Evolutionary conservation across 2,113 vertebrate genomes (phyloP), one percentile per base, ranked within the genome.

Genomic region (Plestiodon gilberti): DNA sequence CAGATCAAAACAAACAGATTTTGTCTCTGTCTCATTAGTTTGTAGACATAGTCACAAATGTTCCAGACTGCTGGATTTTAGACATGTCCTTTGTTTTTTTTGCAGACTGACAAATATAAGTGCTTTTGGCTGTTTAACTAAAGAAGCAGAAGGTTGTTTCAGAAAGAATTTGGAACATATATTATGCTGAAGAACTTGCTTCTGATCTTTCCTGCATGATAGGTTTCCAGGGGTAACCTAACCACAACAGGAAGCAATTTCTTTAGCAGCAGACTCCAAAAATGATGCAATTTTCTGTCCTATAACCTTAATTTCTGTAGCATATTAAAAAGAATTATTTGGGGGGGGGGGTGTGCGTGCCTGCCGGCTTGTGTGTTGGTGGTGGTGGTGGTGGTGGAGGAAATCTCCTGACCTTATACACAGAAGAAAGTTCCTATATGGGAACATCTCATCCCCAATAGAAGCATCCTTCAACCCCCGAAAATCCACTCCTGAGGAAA

Each of bases 1-100:
- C 69, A 77, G 79, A 87, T 85, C 67, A 71, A 89, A 91, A 89
- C 43, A 59, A 89, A 52, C 52, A 38, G 67, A 23, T 61, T 15
- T 25, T 6, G 76, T 84, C 88, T 93, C 86, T 87, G 52, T 84
- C 78, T 91, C 64, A 65, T 59, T 84, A 23, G 0, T 0, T 81
- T 69, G 67, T n/a, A 25, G 23, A 83, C 48, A 30, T 65, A 28
- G 10, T 28, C 48, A 87, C 52, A 62, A 89, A 87, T 18, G 1
- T 75, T 74, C 55, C 40, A 38, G 23, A 64, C 48, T 73, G 69
- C 1, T 88, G 2, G n/a, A 64, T 84, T 84, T 85, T 5, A 83
- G 81, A 73, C 15, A 38, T 57, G 57, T 70, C 81, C 22, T 83
- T 62, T 61, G 0, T 20, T 77, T 1, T 85, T 52, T 48, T 85